These are phyloP conservation scores for rabbit (Oryctolagus cuniculus) DNA, from an alignment of 2,113 vertebrate species.

Conservation along the genomic window mOryCun1.1 NC_091440.1:91341501-91342000, in stretches of 20 bases:
- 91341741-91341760: neutral
- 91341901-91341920: neutral
- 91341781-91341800: neutral
- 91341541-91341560: neutral
- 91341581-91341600: neutral
- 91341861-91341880: neutral
- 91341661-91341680: neutral
- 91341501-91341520: neutral
- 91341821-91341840: neutral
- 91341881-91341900: neutral
- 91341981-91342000: neutral
- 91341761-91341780: neutral
- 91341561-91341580: neutral
- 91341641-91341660: neutral
- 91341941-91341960: neutral
- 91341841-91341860: neutral
- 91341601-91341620: neutral
- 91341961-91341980: neutral
- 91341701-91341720: neutral
- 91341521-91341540: neutral
- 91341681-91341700: constrained; percentile 35
- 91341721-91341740: neutral
- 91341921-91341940: neutral
- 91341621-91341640: neutral
- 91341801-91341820: neutral